These are phyloP conservation scores for Pogona vitticeps DNA, from an alignment of 2,113 vertebrate species.

Conservation along the genomic window DNA sequence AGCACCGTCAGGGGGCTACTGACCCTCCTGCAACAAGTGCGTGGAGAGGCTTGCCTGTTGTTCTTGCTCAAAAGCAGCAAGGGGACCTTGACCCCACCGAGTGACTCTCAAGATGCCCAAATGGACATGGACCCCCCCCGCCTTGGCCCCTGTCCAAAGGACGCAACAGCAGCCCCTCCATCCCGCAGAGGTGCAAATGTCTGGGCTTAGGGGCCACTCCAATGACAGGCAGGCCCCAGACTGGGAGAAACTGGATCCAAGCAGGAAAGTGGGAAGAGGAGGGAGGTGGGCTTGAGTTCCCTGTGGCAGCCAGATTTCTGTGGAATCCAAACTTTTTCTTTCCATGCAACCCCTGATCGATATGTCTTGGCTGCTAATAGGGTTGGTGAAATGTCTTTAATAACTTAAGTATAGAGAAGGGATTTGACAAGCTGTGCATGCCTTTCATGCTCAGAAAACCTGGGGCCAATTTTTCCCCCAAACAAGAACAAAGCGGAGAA, in stretches of 20 bases:
- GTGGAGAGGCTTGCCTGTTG: neutral
- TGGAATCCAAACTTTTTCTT: too few relatives aligned
- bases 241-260: neutral
- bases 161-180: too few relatives aligned
- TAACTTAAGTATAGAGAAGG: neutral
- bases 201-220: neutral
- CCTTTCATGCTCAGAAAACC: neutral
- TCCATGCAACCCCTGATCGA: too few relatives aligned
- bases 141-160: neutral
- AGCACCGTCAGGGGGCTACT: too few relatives aligned
- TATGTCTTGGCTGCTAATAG: neutral
- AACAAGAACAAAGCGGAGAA: neutral
- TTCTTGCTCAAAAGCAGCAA: too few relatives aligned
- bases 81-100: slow-evolving; percentile 2
- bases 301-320: neutral
- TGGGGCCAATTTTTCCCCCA: neutral
- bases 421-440: neutral
- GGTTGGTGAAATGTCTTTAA: neutral
- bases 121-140: rapidly evolving
- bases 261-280: neutral
- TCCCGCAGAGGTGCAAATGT: too few relatives aligned
- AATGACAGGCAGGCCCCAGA: neutral
- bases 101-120: slow-evolving; percentile 5
- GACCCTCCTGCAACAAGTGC: neutral
- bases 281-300: neutral